A percentile compares a stretch with the other conserved stretches of the same genome.
Conservation (phyloP, 2,888 invertebrate species). For the Eutolmus rufibarbis region DNA sequence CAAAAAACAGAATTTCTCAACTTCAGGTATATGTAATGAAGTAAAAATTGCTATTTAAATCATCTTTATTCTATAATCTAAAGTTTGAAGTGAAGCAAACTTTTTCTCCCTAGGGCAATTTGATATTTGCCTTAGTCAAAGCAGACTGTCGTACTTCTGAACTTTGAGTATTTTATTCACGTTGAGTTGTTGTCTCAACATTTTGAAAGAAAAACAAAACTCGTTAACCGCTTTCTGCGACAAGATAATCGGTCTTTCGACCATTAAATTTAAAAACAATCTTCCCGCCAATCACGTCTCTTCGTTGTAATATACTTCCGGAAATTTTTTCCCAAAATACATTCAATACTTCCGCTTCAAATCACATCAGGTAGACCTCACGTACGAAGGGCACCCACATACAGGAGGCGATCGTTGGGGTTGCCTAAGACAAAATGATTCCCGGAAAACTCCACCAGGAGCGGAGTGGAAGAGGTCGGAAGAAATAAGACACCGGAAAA, state of each 20-base stretch:
- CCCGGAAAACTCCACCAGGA: not conserved
- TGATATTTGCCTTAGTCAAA: not conserved
- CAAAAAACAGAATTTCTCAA: too few species aligned
- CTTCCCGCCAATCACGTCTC: not conserved
- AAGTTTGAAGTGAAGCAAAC: not conserved
- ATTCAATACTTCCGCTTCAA: not conserved
- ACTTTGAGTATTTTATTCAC: not conserved
- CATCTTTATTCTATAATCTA: too few species aligned
- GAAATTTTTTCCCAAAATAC: not conserved
- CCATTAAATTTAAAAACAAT: not conserved
- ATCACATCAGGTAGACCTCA: not conserved
- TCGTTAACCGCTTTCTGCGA: not conserved
- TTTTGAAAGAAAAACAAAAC: not conserved
- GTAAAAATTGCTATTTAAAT: too few species aligned
- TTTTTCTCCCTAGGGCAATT: not conserved
- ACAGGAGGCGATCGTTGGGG: not conserved
- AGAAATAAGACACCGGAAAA: constrained; percentile 15
- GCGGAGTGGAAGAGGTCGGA: not conserved
- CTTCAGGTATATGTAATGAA: too few species aligned
- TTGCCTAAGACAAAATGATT: not conserved
- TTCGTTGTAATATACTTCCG: not conserved
- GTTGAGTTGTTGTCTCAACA: not conserved
- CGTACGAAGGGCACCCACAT: not conserved
- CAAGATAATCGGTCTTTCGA: not conserved
- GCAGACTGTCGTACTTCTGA: not conserved